Conservation (phyloP, 64 coral and sea anemone genomes). For the Platygyra sinensis region DNA sequence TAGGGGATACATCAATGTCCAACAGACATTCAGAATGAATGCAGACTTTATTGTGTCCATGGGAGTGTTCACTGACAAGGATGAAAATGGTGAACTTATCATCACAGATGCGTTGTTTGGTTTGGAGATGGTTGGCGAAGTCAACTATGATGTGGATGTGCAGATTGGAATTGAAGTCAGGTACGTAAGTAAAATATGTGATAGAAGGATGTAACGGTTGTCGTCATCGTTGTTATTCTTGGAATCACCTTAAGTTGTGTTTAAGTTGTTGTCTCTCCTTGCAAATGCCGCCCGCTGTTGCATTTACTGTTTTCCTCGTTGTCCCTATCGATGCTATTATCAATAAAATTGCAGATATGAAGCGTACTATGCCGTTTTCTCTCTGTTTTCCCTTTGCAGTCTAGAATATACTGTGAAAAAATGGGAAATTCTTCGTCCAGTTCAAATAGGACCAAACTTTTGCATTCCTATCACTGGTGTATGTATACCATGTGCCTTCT, state of each 20-base stretch:
- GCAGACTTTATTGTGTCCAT: neutral
- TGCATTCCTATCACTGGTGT: slow-evolving; percentile 23
- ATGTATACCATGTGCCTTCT: slow-evolving; percentile 56
- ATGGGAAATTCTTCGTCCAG: neutral
- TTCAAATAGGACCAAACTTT: neutral
- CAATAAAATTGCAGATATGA: too few species aligned
- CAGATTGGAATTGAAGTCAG: neutral
- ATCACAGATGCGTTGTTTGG: slow-evolving; percentile 4
- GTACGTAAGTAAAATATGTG: neutral
- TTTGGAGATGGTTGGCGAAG: slow-evolving; percentile 4
- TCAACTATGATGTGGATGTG: neutral
- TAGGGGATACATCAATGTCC: neutral
- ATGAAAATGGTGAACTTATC: neutral
- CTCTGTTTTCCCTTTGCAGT: neutral
- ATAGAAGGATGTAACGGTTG: too few species aligned
- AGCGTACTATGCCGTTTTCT: neutral
- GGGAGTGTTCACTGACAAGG: neutral
- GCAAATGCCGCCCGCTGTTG: too few species aligned
- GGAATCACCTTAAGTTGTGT: too few species aligned
- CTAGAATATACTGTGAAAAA: too few species aligned
- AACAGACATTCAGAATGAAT: neutral
- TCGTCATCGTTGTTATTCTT: neutral
- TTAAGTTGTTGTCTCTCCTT: too few species aligned
- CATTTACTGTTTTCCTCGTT: too few species aligned
- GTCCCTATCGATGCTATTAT: too few species aligned